phyloP scores from a whole-genome alignment of 2,888 invertebrate species.

The Chironomus riparius region DNA sequence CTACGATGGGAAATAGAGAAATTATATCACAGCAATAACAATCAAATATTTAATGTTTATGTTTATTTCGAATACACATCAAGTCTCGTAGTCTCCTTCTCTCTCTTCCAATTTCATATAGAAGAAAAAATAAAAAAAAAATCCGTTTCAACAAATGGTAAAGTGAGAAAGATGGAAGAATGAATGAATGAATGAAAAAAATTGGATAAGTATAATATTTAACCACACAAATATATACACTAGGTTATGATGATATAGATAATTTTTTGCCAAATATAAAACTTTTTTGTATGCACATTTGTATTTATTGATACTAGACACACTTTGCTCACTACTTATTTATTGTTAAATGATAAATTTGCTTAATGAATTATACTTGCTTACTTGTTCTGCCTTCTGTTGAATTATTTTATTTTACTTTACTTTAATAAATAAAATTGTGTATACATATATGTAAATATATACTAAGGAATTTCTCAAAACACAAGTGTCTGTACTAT shows the following conservation, averaged over 20 bases:
- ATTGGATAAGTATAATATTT: constrained; percentile 27
- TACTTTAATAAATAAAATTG: not conserved
- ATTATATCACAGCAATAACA: constrained; percentile 23
- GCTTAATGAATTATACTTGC: constrained; percentile 4
- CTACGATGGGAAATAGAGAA: constrained; percentile 5
- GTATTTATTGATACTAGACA: constrained; percentile 7
- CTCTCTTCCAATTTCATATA: not conserved
- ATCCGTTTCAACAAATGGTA: not conserved
- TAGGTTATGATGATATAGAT: constrained; percentile 19
- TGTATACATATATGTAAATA: not conserved
- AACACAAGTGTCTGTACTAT: not conserved
- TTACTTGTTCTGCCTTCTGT: not conserved
- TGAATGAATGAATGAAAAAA: constrained; percentile 12
- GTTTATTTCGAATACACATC: constrained; percentile 25
- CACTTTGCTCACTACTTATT: constrained; percentile 3
- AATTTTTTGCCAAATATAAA: constrained; percentile 15
- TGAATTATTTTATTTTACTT: not conserved
- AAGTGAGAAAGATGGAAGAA: not conserved
- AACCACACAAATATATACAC: constrained; percentile 15
- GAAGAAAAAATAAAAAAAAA: not conserved
- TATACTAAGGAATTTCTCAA: not conserved
- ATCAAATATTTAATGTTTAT: constrained; percentile 26
- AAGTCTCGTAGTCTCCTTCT: constrained; percentile 15
- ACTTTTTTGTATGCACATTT: constrained; percentile 6
- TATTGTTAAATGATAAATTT: constrained; percentile 9